Evolutionary conservation across 2,888 invertebrate species (phyloP), one percentile per base, ranked within the genome.

Genomic region (Drosophila lacicola): DNA sequence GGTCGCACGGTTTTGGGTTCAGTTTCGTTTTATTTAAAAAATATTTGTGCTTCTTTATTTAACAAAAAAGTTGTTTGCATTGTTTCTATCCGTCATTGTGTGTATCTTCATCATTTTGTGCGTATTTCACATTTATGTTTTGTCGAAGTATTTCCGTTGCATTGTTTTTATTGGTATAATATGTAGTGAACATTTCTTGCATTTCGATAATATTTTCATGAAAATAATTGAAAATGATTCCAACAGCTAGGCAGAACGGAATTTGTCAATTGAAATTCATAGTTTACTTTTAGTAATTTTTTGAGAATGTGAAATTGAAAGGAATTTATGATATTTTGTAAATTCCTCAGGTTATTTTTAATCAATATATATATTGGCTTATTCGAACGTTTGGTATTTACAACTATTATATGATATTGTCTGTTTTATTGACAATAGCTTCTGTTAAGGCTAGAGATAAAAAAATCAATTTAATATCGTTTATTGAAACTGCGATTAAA

Each of bases 21-120:
- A 60, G 14, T 54, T 58, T 49, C 19, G 34, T 58, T 72, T 65
- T 55, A 37, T 72, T 65, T 69, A 14, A 47, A 58, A 69, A 56
- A 77, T 63, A 62, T 64, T 65, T 69, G 34, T 45, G 57, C n/a
- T 66, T 68, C 51, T 64, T 69, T 69, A 51, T 72, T 64, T 78
- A 64, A 44, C 33, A 45, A 63, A 63, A 61, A 57, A 55, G n/a
- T 3, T 62, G 67, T 61, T 56, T 46, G 45, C 57, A 64, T 77
- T 77, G 62, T 74, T 78, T 58, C 51, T 41, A 57, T 65, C 60
- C 56, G 53, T 21, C 44, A 5, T 34, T 39, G 21, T 58, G 36
- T 41, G 17, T 50, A 36, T 39, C 6, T 47, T 47, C 13, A n/a
- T 56, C 17, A 55, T 61, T 57, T 55, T 33, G 39, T 66, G 62